Percentiles rank a stretch among this genome's conserved stretches.
phyloP scores from a whole-genome alignment of 2,888 invertebrate genomes.

The Dastarcus helophoroides region DNA sequence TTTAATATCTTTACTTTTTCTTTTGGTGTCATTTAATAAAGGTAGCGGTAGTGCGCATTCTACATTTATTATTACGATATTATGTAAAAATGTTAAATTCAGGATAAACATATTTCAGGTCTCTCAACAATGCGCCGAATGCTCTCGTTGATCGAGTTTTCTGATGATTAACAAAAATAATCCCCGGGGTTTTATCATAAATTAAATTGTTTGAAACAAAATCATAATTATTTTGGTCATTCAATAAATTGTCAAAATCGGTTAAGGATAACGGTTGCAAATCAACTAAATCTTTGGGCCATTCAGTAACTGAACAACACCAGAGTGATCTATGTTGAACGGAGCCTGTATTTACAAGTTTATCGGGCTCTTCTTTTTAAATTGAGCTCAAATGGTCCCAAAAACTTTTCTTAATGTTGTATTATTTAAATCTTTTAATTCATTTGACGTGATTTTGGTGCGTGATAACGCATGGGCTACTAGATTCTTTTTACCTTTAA shows the following conservation, averaged over 20 bases:
- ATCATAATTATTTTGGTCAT: too few species aligned
- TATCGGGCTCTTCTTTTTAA: too few species aligned
- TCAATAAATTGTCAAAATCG: too few species aligned
- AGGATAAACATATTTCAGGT: constrained; percentile 5
- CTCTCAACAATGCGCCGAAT: constrained; percentile 8
- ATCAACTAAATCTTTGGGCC: too few species aligned
- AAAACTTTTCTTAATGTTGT: neutral
- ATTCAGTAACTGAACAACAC: too few species aligned
- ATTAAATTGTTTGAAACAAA: constrained; percentile 2
- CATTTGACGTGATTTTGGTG: constrained; percentile 7
- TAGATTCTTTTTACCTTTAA: constrained; percentile 15
- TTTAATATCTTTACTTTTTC: constrained; percentile 5
- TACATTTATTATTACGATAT: too few species aligned
- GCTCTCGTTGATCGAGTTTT: constrained; percentile 7
- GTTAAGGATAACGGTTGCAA: too few species aligned
- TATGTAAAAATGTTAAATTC: constrained; percentile 3
- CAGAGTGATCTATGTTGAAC: too few species aligned
- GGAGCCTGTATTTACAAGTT: too few species aligned
- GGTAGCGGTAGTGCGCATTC: too few species aligned
- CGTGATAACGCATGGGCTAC: constrained; percentile 11
- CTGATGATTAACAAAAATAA: constrained; percentile 3
- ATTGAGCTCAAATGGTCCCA: too few species aligned
- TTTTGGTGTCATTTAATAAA: too few species aligned
- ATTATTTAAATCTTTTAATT: constrained; percentile 11
- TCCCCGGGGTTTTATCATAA: neutral